A percentile compares a stretch with the other conserved stretches of the same genome.
Conservation (phyloP, 2,888 invertebrate species). For the Trachelus iudaicus region DNA sequence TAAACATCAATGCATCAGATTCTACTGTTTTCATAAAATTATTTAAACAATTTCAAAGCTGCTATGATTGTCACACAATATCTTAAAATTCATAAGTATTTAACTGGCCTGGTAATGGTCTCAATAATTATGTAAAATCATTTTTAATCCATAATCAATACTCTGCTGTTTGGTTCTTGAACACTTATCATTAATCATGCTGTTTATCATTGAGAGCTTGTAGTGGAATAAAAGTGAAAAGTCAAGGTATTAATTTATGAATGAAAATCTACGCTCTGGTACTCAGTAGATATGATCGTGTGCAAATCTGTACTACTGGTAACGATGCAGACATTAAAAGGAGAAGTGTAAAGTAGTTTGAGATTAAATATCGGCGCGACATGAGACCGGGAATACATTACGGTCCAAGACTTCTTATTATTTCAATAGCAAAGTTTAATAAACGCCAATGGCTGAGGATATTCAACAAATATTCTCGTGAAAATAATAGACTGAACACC, state of each 20-base stretch:
- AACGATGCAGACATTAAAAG: not conserved
- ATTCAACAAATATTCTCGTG: not conserved
- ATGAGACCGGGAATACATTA: not conserved
- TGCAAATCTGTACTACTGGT: not conserved
- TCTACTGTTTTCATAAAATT: not conserved
- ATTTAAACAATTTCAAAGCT: not conserved
- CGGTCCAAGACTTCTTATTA: not conserved
- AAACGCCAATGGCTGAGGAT: not conserved
- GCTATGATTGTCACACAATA: too few species aligned
- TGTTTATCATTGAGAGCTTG: not conserved
- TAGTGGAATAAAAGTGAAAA: not conserved
- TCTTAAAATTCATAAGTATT: not conserved
- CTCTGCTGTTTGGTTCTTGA: not conserved
- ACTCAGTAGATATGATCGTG: not conserved
- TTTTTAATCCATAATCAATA: not conserved
- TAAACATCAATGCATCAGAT: not conserved
- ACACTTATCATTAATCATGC: not conserved
- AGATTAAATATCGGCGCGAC: slow-evolving; percentile 3
- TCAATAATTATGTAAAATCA: not conserved
- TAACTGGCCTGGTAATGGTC: not conserved
- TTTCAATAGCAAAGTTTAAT: not conserved
- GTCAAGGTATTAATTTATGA: not conserved
- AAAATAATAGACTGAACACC: not conserved
- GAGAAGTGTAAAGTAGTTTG: not conserved
- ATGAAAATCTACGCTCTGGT: not conserved